Base-by-base conservation (phyloP, 2,888 invertebrate genomes). In the Lasioglossum malachurum region DNA sequence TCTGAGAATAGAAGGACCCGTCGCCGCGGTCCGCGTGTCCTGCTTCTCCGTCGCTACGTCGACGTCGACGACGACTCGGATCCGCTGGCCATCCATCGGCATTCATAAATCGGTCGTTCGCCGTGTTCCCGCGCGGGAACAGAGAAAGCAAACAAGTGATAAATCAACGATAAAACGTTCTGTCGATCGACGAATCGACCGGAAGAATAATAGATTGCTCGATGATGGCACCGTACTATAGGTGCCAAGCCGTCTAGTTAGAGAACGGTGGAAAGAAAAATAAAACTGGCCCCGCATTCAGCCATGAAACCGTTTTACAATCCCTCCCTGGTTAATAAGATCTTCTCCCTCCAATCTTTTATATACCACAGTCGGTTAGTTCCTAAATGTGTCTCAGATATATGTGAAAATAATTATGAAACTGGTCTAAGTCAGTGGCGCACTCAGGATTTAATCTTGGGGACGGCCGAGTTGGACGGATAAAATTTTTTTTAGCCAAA, bases 171-270 rank as follows among this genome's bases (percentile, higher is more conserved):
- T 90, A 88, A 90, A 90, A 90, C 88, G 90, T 41, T 78, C 76
- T 78, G 83, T 38, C 87, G 91, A 91, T 91, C 87, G 89, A 87
- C 83, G 84, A 84, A 87, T 86, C 86, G 82, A 74, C 91, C 91
- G 91, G 89, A 91, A 91, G 91, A 91, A 91, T 91, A 91, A 91
- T 90, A 91, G 85, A 83, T 82, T 69, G 64, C 72, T 72, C 80
- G 86, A 75, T 82, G 84, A 83, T 78, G 89, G 85, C 76, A 76
- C 78, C 53, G 71, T 53, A 78, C 78, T 80, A 82, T 80, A 82
- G 87, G 87, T 91, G 91, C 90, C 91, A 88, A 88, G 90, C 88
- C 82, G 88, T 91, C 90, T 90, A 86, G 91, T 86, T 89, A 76
- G 73, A 60, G 67, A 82, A 67, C 41, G 41, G 41, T 16, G 14